Base-by-base conservation (phyloP, 2,113 vertebrate species). In the Sardina pilchardus region DNA sequence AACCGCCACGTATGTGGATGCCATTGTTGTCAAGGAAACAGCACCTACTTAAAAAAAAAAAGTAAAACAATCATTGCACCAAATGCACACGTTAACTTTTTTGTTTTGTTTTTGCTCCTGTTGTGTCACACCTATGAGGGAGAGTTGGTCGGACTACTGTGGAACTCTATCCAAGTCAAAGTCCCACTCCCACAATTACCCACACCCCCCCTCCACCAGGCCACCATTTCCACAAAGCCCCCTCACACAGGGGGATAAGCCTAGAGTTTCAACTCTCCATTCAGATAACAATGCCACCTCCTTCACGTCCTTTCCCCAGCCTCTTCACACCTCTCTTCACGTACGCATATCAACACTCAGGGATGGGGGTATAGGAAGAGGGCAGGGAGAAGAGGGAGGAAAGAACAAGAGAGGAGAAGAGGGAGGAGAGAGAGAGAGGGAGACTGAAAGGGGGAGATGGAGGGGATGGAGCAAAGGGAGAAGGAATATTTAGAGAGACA, bases 111-210 rank as follows among this genome's bases (percentile, higher is more conserved):
- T 30, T 36, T 17, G 30, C 71, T 78, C 71, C 90, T 59, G 50
- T 82, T 85, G 19, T 87, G 89, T 84, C 91, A 92, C 92, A 93
- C 93, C 92, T 94, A 92, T 91, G 91, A 86, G 47, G 91, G 92
- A 87, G 87, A 83, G 53, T 59, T 59, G 5, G 87, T 83, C 80
- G 81, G 87, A 85, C 85, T 87, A 36, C 82, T 47, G 81, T 83
- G 39, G 43, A 87, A 30, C 81, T 34, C 36, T 12, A 83, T 85
- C 84, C 56, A 83, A 87, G 86, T 89, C 87, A 88, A 85, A 85
- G 36, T 81, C 86, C 75, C 75, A 71, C 83, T 83, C 56, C 71
- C 81, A 82, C 34, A 56, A 36, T 34, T 36, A 34, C 63, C 34
- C 81, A 50, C 81, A 47, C 81, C 34, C 83, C 4, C 56, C 30